These are phyloP conservation scores for Bathynomus jamesi DNA, from an alignment of 1,140 invertebrate species.

Conservation along the genomic window DNA sequence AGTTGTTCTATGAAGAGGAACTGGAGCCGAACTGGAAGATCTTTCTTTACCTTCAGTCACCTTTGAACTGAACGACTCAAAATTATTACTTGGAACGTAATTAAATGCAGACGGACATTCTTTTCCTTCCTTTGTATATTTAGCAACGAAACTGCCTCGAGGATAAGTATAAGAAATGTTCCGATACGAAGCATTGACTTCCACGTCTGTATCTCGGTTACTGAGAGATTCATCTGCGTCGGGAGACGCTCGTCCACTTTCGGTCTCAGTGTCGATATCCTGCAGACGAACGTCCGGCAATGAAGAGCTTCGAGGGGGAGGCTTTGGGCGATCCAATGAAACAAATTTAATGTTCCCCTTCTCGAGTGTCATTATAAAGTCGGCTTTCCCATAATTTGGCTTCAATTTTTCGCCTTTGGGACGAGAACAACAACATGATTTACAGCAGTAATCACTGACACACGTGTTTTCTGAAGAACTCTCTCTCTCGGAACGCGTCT, in stretches of 20 bases:
- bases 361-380: neutral
- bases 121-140: neutral
- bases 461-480: no score
- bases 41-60: no score
- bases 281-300: neutral
- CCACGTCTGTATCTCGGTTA: neutral
- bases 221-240: neutral
- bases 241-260: neutral
- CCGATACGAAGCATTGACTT: no score
- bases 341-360: neutral
- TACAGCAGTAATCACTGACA: no score
- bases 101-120: neutral
- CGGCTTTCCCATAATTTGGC: neutral
- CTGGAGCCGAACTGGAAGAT: neutral
- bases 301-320: neutral
- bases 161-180: no score
- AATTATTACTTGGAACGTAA: neutral
- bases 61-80: no score
- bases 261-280: neutral
- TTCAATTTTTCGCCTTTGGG: no score
- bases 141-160: no score
- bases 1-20: conserved; percentile 7
- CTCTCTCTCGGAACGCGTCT: no score
- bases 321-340: neutral
- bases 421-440: neutral